phyloP scores from a whole-genome alignment of 2,888 invertebrate genomes.

The Napeogenes sylphis region DNA sequence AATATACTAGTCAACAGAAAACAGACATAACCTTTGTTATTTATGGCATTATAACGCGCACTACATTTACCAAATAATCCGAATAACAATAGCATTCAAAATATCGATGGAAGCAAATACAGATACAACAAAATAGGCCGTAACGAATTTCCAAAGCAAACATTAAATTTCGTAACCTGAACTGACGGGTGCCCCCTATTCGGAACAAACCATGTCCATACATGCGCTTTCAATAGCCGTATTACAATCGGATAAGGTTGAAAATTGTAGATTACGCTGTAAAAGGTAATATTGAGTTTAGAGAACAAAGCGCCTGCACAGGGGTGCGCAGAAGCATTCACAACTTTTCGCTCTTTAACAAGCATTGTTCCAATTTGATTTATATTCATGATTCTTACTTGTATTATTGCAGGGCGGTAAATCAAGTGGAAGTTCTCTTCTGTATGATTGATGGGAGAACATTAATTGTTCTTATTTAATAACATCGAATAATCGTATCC shows the following conservation, averaged over 20 bases:
- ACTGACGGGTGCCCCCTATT: conserved; percentile 66
- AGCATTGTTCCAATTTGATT: conserved; percentile 75
- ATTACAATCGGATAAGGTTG: conserved; percentile 7
- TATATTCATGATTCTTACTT: conserved; percentile 73
- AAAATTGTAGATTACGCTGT: conserved; percentile 8
- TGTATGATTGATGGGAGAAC: conserved; percentile 37
- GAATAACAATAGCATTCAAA: conserved; percentile 24
- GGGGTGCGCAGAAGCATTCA: conserved; percentile 70
- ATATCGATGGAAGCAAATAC: conserved; percentile 32
- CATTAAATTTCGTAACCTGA: conserved; percentile 67
- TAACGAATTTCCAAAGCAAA: conserved; percentile 77
- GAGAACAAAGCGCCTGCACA: conserved; percentile 56
- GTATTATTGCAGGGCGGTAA: conserved; percentile 67
- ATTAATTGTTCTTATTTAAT: conserved; percentile 12
- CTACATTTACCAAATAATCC: conserved; percentile 23
- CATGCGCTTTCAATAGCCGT: conserved; percentile 5
- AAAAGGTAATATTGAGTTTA: conserved; percentile 25
- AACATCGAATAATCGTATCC: background rate
- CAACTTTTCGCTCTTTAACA: conserved; percentile 75
- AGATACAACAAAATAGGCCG: conserved; percentile 58
- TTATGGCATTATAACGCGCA: conserved; percentile 25
- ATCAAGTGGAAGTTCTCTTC: conserved; percentile 63
- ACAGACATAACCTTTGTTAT: conserved; percentile 21
- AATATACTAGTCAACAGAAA: background rate
- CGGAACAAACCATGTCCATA: conserved; percentile 19